Evolutionary conservation across 1,140 invertebrate species (phyloP).

Genomic region (Oreohelix idahoensis): DNA sequence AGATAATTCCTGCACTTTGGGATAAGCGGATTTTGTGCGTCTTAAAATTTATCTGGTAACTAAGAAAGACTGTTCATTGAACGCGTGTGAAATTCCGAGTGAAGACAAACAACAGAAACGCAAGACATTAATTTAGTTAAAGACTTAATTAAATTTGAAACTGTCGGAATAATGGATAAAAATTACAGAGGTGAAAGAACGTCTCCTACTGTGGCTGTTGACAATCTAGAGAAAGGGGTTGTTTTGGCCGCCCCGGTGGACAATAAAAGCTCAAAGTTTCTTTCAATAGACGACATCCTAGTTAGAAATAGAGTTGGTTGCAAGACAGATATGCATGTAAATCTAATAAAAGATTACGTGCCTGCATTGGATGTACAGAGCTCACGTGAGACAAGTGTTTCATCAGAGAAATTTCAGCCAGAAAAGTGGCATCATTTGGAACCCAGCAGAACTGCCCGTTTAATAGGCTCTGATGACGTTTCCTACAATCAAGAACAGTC

Average conservation of each 20-base stretch:
- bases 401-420: not conserved
- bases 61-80: too few species aligned
- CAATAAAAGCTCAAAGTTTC: slow-evolving; percentile 11
- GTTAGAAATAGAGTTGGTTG: not conserved
- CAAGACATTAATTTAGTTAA: too few species aligned
- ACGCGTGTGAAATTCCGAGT: too few species aligned
- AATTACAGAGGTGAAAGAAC: not conserved
- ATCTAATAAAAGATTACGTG: not conserved
- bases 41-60: too few species aligned
- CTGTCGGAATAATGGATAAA: not conserved
- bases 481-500: not conserved
- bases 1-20: not conserved
- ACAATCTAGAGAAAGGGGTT: not conserved
- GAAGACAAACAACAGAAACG: too few species aligned
- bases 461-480: not conserved
- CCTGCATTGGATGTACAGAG: not conserved
- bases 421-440: not conserved
- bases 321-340: not conserved
- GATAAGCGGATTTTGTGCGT: too few species aligned
- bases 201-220: not conserved
- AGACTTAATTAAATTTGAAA: not conserved
- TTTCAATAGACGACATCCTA: slow-evolving; percentile 6
- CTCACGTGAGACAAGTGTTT: not conserved
- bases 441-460: not conserved
- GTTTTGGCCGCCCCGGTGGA: not conserved